Base-by-base conservation (phyloP, 2,888 invertebrate species). In the Nebria salina region DNA sequence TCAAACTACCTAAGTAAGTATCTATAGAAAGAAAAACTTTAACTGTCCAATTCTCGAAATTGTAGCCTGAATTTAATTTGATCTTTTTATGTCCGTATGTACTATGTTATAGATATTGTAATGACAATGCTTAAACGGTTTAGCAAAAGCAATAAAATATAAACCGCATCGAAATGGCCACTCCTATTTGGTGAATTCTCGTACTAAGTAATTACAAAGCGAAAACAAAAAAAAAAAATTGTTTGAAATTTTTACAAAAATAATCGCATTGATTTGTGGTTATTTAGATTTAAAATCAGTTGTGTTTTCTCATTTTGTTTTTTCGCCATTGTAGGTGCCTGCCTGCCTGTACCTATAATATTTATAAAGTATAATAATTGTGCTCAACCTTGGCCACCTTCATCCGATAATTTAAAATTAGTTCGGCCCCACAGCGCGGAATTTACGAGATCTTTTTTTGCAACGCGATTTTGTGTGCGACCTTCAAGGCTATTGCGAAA, bases 341-440 rank as follows among this genome's bases (percentile, higher is more conserved):
- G 54, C 54, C 9, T 54, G 5, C 66, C 54, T 54, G 8, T 54
- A 54, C 7, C 2, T 54, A 54, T 70, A 25, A 70, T 66, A 66
- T 66, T 7, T 70, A 34, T 70, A 70, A 25, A 6, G 8, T 70
- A 70, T 26, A 25, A 25, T 77, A 72, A 72, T 78, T 78, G 72
- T 72, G 77, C 41, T 34, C 77, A 78, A 65, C 72, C 72, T 78
- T 78, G 77, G 77, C 65, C 72, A 77, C 77, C 77, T 76, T 73
- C 72, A 78, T 78, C 65, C 41, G 77, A 78, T 72, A 72, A 78
- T 78, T 78, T 78, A 72, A 78, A 78, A 78, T 78, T 78, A 78
- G 77, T 73, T 78, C 77, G 42, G 72, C 72, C 77, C 72, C 20
- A 75, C 54, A 75, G 75, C 25, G 64, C 43, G 20, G 75, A 75